These are phyloP conservation scores for Scaptomyza caliginosa DNA, from an alignment of 2,888 invertebrate species.

Conservation along the genomic window DNA sequence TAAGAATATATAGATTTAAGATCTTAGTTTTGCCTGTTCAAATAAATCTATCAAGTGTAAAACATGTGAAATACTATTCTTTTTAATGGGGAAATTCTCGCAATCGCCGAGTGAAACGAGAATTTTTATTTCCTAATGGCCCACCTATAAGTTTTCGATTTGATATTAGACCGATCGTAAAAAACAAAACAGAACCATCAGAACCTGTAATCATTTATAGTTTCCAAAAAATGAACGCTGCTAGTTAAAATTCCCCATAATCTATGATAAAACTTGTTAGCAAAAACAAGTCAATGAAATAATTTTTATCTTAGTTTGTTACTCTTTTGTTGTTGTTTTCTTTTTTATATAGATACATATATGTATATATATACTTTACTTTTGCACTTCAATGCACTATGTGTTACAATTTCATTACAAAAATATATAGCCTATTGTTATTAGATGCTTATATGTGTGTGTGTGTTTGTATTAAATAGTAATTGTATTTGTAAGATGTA, in stretches of 20 bases:
- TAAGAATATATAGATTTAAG: slow-evolving; percentile 36
- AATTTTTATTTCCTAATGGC: neutral
- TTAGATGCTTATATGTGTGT: slow-evolving; percentile 34
- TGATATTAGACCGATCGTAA: no score
- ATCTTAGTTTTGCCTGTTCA: slow-evolving; percentile 25
- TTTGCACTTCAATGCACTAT: slow-evolving; percentile 68
- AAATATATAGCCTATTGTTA: slow-evolving; percentile 74
- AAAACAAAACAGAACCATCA: no score
- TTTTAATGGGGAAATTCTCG: no score
- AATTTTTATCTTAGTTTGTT: slow-evolving; percentile 7
- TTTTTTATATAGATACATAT: slow-evolving; percentile 17
- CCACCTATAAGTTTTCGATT: no score
- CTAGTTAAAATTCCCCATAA: no score
- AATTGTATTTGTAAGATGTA: slow-evolving; percentile 56
- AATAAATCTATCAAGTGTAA: slow-evolving; percentile 28
- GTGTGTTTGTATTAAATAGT: slow-evolving; percentile 43
- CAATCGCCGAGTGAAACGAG: no score
- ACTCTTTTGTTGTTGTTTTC: slow-evolving; percentile 6
- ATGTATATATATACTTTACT: slow-evolving; percentile 60
- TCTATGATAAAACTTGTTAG: neutral
- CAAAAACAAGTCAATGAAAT: slow-evolving; percentile 1
- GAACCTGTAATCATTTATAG: no score
- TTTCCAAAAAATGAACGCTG: no score
- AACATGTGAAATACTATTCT: neutral
- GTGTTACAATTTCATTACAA: slow-evolving; percentile 73